Base-by-base conservation (phyloP, 2,797 vertebrate genomes). In the Parauchenoglanis ngamensis region DNA sequence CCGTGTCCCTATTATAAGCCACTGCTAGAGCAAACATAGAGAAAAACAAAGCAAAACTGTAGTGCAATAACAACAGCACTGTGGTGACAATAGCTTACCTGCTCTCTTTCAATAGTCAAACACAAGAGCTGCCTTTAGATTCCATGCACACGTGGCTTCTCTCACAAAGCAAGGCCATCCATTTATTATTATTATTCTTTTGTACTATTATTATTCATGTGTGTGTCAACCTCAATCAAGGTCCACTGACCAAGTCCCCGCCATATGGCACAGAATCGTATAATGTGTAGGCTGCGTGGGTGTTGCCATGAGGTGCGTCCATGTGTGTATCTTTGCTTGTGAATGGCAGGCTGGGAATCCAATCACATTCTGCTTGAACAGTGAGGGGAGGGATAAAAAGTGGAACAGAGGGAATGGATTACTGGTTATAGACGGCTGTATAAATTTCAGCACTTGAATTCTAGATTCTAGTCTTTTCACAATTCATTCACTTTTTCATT, bases 61-160 rank as follows among this genome's bases (percentile, higher is more conserved):
- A 44, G 89, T 77, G 88, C 54, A 82, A 83, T 78, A 87, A 87
- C 13, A 85, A 44, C 87, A 92, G 89, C 89, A 90, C 90, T 56
- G 15, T 86, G 88, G 86, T 59, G 91, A 87, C 92, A 94, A 95
- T 92, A 95, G 93, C 95, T 95, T 94, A 95, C 95, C 95, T 93
- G 92, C 89, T 89, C 91, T 94, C 94, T 92, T 93, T 92, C 93
- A 93, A 93, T 89, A 92, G 90, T 63, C 70, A 72, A 80, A 73
- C 79, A 79, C 90, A 90, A 90, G 46, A 61, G 40, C 83, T 78
- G 76, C 92, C 92, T 91, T 89, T 88, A 90, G 92, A 92, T 91
- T 90, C 91, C 61, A 76, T 89, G 92, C 94, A 94, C 89, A 91
- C 94, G 93, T 92, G 92, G 73, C 31, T 57, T 31, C 67, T 57